Evolutionary conservation across 2,888 invertebrate species (phyloP), one percentile per base, ranked within the genome.

Genomic region (Thereva nobilitata): DNA sequence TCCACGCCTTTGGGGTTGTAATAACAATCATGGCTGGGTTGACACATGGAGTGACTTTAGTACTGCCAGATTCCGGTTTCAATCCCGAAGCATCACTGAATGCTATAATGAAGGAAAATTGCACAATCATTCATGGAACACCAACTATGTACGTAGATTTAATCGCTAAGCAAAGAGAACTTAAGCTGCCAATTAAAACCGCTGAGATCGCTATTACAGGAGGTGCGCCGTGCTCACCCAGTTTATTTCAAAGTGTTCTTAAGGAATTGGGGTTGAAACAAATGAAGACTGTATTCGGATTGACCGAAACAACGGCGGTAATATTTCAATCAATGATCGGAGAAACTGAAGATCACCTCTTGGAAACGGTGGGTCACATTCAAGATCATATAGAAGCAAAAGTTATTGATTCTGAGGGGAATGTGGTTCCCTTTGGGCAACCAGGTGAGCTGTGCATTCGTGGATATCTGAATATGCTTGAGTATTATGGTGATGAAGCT

Each of bases 91-190:
- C 83, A 44, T 84, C 88, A 0, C 77, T 93, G 2, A 78, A 86
- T 56, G 85, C 90, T 0, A 84, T 92, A 4, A 79, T 84, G 35
- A 78, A 84, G 34, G 90, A 93, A 78, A 87, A 85, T 86, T 92
- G 92, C 74, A 86, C 86, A 0, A 79, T 87, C 1, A 77, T 89
- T 38, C 88, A 88, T 75, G 93, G 93, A 44, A 92, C 93, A 0
- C 93, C 94, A 5, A 93, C 94, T 3, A 93, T 93, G 93, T 90
- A 90, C 78, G 86, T 91, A 9, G 92, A 93, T 80, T 82, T 92
- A 71, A 78, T 92, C 49, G 83, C 83, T 38, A 78, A 78, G 4
- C 84, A 85, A 72, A 79, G 79, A 40, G 77, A 82, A 67, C 70
- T 83, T 6, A 78, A 83, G 8, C 74, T 82, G 10, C 80, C 83